Evolutionary conservation across 2,888 invertebrate genomes (phyloP), one percentile per base, ranked within the genome.

Genomic region (Oasisia sp.): DNA sequence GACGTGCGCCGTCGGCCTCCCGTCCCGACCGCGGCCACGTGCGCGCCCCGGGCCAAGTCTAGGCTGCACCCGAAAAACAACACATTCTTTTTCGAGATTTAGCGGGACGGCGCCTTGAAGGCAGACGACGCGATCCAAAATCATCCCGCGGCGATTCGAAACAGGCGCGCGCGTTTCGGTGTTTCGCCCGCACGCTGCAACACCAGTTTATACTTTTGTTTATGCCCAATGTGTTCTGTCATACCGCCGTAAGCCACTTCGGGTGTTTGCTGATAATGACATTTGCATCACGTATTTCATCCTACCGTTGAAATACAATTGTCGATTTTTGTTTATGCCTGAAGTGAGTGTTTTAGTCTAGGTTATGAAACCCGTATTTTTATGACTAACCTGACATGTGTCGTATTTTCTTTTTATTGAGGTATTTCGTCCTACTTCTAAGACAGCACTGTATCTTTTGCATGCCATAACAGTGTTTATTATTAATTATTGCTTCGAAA

Each of bases 1-100:
- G 74, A 74, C 74, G 74, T 74, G 74, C 27, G 74, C 74, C 74
- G 74, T 74, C 74, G 74, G 74, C 74, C 74, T 19, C 74, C 27
- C 0, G 14, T 19, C 74, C 27, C 0, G 14, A 19, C 27, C 74
- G n/a, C 74, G 5, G 74, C n/a, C 74, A 74, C 27, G 19, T 74
- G 27, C 27, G 2, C 27, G 27, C 74, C 74, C 74, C 19, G 3
- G 74, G 74, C 74, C 74, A n/a, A 74, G 74, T 74, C 74, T 74
- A 74, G 74, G 74, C 74, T 74, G 74, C 74, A 74, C 74, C 74
- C 74, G 74, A 74, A 74, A 74, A 74, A 74, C 74, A 74, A 27
- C 74, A 74, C 74, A 74, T 74, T 74, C 74, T 74, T 74, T 74
- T 74, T 74, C 74, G 74, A 74, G 74, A 74, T 74, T 74, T 74